phyloP scores from a whole-genome alignment of 2,888 invertebrate species.

The Nomada hirtipes region DNA sequence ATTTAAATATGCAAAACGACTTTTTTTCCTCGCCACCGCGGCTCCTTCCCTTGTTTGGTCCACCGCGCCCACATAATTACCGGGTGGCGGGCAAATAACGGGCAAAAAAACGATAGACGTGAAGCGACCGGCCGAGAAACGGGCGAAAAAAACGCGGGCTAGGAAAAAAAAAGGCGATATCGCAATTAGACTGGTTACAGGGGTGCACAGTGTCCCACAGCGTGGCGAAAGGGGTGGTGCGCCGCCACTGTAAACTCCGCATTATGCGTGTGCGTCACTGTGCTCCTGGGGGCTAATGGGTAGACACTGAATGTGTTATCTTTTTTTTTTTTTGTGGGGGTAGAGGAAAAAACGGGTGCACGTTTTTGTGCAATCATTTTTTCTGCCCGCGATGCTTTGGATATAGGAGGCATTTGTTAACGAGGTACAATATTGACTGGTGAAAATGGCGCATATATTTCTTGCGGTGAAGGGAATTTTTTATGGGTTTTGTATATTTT shows the following conservation, averaged over 20 bases:
- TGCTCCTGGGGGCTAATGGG: slow-evolving; percentile 35
- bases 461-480: no score
- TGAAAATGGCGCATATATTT: no score
- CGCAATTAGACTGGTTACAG: slow-evolving; percentile 78
- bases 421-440: no score
- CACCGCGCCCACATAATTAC: slow-evolving; percentile 84
- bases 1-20: slow-evolving; percentile 76
- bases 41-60: slow-evolving; percentile 82
- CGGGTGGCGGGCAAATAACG: slow-evolving; percentile 79
- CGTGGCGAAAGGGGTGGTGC: slow-evolving; percentile 68
- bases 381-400: no score
- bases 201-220: slow-evolving; percentile 63
- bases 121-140: slow-evolving; percentile 19
- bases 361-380: slow-evolving; percentile 7
- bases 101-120: slow-evolving; percentile 71
- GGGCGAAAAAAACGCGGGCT: slow-evolving; percentile 45
- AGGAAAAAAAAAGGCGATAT: slow-evolving; percentile 80
- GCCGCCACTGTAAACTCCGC: slow-evolving; percentile 60
- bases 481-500: no score
- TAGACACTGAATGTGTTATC: slow-evolving; percentile 9
- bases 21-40: slow-evolving; percentile 72
- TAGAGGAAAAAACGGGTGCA: background rate
- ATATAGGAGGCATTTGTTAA: no score
- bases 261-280: slow-evolving; percentile 43
- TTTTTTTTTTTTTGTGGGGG: slow-evolving; percentile 1